Evolutionary conservation across 1,140 invertebrate genomes (phyloP), one percentile per base, ranked within the genome.

Genomic region (Brachionus calyciflorus): DNA sequence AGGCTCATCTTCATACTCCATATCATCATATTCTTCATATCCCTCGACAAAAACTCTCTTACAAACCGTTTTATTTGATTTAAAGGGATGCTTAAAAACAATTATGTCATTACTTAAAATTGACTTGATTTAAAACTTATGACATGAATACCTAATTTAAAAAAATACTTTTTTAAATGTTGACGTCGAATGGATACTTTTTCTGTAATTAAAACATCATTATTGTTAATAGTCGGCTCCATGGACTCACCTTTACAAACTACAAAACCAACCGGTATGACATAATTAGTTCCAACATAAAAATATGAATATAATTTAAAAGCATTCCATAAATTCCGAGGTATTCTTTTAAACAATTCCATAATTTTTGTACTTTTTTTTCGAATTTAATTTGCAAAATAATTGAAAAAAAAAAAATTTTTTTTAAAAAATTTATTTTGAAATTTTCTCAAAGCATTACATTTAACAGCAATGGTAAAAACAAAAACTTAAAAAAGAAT

Each of bases 271-370:
- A 73, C 46, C 9, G 69, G 69, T 17, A 48, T 26, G 19, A 73
- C n/a, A 53, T 73, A 73, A 55, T 73, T 73, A 14, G 37, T 51
- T 9, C 30, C 30, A 33, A 73, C n/a, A 28, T 73, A 55, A 55
- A 40, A 73, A 73, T 40, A 73, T 4, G 69, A 73, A 55, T 73
- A 73, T 14, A 28, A 51, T 49, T 73, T 73, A 41, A 73, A 73
- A 3, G 28, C 46, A 41, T 51, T 73, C 37, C 28, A 51, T 37
- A 49, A 14, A 5, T 65, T 65, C 17, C 24, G 40, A 28, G 60
- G 33, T 14, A 65, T 10, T 26, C 44, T 65, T 65, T 65, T 65
- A 21, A 44, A 65, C 37, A 60, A n/a, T 40, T 60, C n/a, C 55
- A 60, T 60, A 60, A 26, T 60, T 9, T 33, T 33, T 10, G 26